Evolutionary conservation across 1,140 invertebrate species (phyloP).

Genomic region (Theocolax elegans): DNA sequence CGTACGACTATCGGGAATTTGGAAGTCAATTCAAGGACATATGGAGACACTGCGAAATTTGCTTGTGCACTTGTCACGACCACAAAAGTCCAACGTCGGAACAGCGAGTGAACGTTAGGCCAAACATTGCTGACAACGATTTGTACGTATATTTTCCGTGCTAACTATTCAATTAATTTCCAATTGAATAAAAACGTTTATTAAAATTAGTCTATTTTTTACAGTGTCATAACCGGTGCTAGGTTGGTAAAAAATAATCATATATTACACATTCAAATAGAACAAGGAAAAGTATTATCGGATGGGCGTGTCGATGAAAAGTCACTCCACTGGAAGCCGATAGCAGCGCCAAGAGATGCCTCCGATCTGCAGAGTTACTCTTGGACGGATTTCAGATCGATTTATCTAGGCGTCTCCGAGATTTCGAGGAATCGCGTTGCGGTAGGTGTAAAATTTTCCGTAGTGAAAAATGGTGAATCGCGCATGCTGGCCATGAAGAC

Average conservation of each 20-base stretch:
- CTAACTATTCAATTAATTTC: too few relatives aligned
- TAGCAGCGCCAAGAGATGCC: not conserved
- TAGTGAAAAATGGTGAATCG: not conserved
- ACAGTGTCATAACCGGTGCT: not conserved
- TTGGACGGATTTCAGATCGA: not conserved
- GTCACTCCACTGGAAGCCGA: not conserved
- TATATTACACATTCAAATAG: not conserved
- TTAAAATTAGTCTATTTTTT: not conserved
- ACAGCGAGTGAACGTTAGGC: not conserved
- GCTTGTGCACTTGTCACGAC: not conserved
- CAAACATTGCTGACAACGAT: not conserved
- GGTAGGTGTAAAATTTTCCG: not conserved
- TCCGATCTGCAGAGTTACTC: not conserved
- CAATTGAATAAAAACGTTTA: too few relatives aligned
- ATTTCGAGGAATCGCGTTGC: not conserved
- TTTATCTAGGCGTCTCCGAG: not conserved
- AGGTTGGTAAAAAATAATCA: not conserved
- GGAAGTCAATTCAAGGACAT: not conserved
- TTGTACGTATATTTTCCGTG: not conserved
- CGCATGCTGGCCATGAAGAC: not conserved
- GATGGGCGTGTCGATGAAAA: not conserved
- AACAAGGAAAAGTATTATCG: not conserved
- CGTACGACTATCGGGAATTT: not conserved
- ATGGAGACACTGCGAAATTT: not conserved
- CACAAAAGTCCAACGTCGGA: not conserved